Percentiles rank a stretch among this genome's conserved stretches.
These are phyloP conservation scores for Plutella xylostella DNA, from an alignment of 2,888 invertebrate genomes.

Conservation along the genomic window DNA sequence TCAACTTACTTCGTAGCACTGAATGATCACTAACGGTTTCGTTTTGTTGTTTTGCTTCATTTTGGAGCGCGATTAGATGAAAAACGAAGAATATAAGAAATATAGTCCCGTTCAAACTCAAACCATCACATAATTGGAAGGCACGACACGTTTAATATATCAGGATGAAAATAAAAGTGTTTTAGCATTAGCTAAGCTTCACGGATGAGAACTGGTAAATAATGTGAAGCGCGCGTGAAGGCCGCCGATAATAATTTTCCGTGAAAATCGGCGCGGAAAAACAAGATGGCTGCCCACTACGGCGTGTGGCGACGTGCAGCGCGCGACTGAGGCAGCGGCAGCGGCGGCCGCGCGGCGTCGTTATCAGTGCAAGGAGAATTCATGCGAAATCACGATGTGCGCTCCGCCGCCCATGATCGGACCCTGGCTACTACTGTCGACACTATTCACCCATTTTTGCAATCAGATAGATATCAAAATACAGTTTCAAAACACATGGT, in stretches of 20 bases:
- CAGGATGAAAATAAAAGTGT: too few species aligned
- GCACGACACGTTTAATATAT: not conserved
- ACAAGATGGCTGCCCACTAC: slow-evolving; percentile 15
- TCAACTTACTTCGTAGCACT: slow-evolving; percentile 72
- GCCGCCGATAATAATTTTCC: slow-evolving; percentile 44
- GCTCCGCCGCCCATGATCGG: too few species aligned
- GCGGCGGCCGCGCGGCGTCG: slow-evolving; percentile 22
- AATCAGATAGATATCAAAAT: too few species aligned
- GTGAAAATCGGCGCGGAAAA: slow-evolving; percentile 29
- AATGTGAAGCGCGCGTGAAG: slow-evolving; percentile 42
- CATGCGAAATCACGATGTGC: slow-evolving; percentile 34
- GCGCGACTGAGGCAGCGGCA: slow-evolving; percentile 4
- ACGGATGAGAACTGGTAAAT: slow-evolving; percentile 17
- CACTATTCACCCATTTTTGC: too few species aligned
- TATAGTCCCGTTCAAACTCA: too few species aligned
- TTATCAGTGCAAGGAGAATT: slow-evolving; percentile 51
- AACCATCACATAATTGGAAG: not conserved
- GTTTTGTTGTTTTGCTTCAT: slow-evolving; percentile 42
- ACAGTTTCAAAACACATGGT: too few species aligned
- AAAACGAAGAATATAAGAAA: too few species aligned
- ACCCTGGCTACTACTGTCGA: too few species aligned
- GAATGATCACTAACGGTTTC: slow-evolving; percentile 68
- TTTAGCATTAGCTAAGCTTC: too few species aligned
- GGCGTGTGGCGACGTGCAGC: slow-evolving; percentile 23
- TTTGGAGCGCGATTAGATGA: too few species aligned